Conservation (phyloP, 2,888 invertebrate species). For the Agrenia bidenticulata region DNA sequence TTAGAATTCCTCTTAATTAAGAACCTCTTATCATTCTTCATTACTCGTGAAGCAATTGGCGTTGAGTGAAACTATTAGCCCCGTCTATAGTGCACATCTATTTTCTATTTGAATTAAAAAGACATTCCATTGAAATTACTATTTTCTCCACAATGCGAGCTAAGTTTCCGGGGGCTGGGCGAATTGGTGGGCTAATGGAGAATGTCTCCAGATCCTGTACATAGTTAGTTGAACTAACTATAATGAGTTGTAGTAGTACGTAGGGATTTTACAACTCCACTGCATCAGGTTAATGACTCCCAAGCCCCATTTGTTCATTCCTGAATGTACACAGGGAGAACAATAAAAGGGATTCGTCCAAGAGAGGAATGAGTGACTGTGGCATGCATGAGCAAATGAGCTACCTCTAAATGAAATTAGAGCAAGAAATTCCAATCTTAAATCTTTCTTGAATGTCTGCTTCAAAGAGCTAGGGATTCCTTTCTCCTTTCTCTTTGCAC, state of each 20-base stretch:
- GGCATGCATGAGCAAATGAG: slow-evolving; percentile 11
- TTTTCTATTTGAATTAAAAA: no score
- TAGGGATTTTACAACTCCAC: no score
- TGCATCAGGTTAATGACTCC: no score
- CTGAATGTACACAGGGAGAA: no score
- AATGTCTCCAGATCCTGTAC: no score
- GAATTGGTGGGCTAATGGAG: no score
- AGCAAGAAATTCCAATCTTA: slow-evolving; percentile 17
- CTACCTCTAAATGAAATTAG: slow-evolving; percentile 7
- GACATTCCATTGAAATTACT: no score
- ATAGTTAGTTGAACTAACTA: no score
- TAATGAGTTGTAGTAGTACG: no score
- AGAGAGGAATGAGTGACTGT: background rate
- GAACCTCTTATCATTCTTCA: slow-evolving; percentile 28
- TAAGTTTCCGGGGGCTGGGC: no score
- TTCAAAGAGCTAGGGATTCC: slow-evolving; percentile 11
- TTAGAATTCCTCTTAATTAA: slow-evolving; percentile 29
- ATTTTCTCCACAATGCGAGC: no score
- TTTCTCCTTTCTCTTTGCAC: background rate
- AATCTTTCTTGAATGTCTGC: slow-evolving; percentile 10
- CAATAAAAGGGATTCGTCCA: background rate
- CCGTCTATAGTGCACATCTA: background rate
- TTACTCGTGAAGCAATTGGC: slow-evolving; percentile 16
- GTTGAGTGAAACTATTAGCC: slow-evolving; percentile 4
- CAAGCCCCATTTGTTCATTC: no score